Base-by-base conservation (phyloP, 2,888 invertebrate genomes). In the Sclerodermus sp. region DNA sequence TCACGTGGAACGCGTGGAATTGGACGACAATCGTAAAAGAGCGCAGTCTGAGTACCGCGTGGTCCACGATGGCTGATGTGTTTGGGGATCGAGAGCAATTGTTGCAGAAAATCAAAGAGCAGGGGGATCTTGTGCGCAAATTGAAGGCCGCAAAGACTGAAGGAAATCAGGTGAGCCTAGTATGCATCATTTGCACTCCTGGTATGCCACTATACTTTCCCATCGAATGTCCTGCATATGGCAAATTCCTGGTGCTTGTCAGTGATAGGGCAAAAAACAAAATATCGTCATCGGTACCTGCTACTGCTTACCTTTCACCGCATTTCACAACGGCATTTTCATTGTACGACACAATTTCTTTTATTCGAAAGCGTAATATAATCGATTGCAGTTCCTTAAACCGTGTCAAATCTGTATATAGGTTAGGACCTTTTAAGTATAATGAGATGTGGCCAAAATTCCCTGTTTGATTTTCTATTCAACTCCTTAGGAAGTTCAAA, bases 121-220 rank as follows among this genome's bases (percentile, higher is more conserved):
- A 93, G 79, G 92, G 91, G 58, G 90, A 92, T 76, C 77, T 89
- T 63, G 90, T 93, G 44, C 84, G 92, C 70, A 88, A 88, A 80
- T 80, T 93, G 56, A 93, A 93, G 81, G 82, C 87, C 59, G 85
- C 87, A 29, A 91, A 91, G 79, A 90, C 89, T 78, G 84, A 87
- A 45, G 86, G 84, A 75, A 87, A 87, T 62, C 86, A 87, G 89
- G 92, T 91, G 4, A n/a, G 18, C 6, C 29, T 12, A 46, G 12
- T 13, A 15, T 36, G 3, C 14, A 12, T 14, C 14, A 16, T 42
- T 42, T 34, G 17, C 4, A 12, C 34, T 40, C 14, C 18, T 15
- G 10, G 18, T 14, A 5, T 40, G 16, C 32, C 9, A n/a, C n/a
- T n/a, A n/a, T n/a, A n/a, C n/a, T n/a, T n/a, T n/a, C n/a, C n/a